Percentiles rank a stretch among this genome's conserved stretches.
Conservation (phyloP, 2,797 vertebrate genomes). For the Lemur catta region DNA sequence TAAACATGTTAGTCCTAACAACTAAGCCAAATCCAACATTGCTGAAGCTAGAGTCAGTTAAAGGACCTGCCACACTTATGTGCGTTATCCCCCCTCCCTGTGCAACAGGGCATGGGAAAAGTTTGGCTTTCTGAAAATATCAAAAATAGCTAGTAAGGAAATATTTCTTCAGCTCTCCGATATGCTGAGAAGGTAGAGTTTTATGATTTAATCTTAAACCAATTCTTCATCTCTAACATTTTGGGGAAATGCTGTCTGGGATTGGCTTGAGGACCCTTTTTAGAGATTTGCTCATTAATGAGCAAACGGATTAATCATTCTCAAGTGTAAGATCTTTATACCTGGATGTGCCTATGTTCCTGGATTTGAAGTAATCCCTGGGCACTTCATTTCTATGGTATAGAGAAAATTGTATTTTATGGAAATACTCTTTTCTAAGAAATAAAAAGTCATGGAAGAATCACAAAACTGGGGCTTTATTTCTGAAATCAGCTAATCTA, state of each 20-base stretch:
- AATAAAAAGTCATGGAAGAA: not conserved
- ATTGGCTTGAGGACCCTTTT: not conserved
- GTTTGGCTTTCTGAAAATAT: slow-evolving; percentile 64
- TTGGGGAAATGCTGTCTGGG: not conserved
- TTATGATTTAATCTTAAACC: slow-evolving; percentile 52
- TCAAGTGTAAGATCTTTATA: not conserved
- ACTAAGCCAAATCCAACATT: slow-evolving; percentile 81
- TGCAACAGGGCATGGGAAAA: slow-evolving; percentile 77
- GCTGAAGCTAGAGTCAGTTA: slow-evolving; percentile 78
- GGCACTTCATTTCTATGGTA: not conserved
- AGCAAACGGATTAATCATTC: not conserved
- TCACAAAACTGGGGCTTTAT: not conserved
- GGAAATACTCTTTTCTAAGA: not conserved
- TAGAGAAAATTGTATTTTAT: not conserved
- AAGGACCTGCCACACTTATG: slow-evolving; percentile 57
- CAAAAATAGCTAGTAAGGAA: slow-evolving; percentile 63
- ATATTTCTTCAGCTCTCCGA: slow-evolving; percentile 62
- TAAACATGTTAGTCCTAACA: slow-evolving; percentile 78
- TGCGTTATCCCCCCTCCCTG: slow-evolving; percentile 31
- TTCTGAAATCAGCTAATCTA: not conserved
- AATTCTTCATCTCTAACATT: not conserved
- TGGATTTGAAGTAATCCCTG: not conserved
- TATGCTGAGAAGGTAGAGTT: slow-evolving; percentile 29
- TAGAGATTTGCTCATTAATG: not conserved
- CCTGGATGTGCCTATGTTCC: not conserved